A percentile compares a stretch with the other conserved stretches of the same genome.
phyloP scores from a whole-genome alignment of 2,113 vertebrate species.

The Odocoileus virginianus region DNA sequence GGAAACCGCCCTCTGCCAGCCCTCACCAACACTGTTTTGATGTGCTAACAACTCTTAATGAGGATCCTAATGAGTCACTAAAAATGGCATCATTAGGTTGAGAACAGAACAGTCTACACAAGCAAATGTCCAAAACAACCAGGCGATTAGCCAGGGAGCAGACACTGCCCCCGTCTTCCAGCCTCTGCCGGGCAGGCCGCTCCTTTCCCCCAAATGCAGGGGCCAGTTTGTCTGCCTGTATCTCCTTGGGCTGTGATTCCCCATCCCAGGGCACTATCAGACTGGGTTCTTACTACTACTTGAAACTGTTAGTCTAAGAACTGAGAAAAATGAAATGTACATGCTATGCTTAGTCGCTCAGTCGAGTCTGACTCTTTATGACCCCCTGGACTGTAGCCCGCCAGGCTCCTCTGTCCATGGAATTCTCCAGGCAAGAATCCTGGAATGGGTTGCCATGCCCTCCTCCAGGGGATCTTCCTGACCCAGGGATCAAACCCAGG shows the following conservation, averaged over 20 bases:
- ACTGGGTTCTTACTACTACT: not conserved
- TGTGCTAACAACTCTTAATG: slow-evolving; percentile 71
- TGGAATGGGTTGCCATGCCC: not conserved
- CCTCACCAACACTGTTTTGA: slow-evolving; percentile 57
- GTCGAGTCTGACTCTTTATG: not conserved
- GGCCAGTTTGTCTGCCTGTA: not conserved
- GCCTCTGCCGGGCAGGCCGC: not conserved
- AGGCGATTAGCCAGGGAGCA: slow-evolving; percentile 26
- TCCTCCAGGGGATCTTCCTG: not conserved
- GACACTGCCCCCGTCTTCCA: not conserved
- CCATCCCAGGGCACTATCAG: not conserved
- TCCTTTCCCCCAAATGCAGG: not conserved
- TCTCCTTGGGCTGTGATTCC: not conserved
- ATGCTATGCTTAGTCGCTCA: not conserved
- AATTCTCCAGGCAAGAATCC: not conserved
- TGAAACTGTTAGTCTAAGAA: not conserved
- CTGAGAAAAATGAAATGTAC: not conserved
- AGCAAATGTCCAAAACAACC: slow-evolving; percentile 55
- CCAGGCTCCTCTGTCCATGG: not conserved
- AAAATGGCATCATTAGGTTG: slow-evolving; percentile 70
- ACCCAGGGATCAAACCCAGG: not conserved
- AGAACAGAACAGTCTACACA: slow-evolving; percentile 64
- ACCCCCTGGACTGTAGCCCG: not conserved
- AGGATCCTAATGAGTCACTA: slow-evolving; percentile 70
- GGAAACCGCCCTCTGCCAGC: slow-evolving; percentile 53